Conservation (phyloP, 2,113 vertebrate species). For the Dunckerocampus dactyliophorus region DNA sequence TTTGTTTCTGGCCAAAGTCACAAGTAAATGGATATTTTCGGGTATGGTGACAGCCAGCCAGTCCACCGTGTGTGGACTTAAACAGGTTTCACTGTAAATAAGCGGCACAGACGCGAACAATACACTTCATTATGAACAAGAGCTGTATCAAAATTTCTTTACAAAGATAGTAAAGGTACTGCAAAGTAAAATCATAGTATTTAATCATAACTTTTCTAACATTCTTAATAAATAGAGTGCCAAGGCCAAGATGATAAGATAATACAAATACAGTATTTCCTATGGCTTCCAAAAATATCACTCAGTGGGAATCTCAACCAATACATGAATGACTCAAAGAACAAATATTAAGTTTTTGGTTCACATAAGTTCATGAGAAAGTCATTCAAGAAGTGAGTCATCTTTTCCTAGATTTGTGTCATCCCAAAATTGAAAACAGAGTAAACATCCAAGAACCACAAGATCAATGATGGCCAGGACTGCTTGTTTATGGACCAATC, state of each 20-base stretch:
- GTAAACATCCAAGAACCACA: constrained; percentile 22
- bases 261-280: not conserved
- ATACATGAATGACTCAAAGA: constrained; percentile 49
- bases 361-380: constrained; percentile 36
- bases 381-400: constrained; percentile 58
- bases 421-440: constrained; percentile 54
- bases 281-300: constrained; percentile 8
- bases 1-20: too few species aligned
- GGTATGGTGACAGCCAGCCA: constrained; percentile 1
- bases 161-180: too few species aligned
- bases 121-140: too few species aligned
- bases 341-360: constrained; percentile 45
- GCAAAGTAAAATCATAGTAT: too few species aligned
- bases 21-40: not conserved
- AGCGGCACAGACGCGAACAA: too few species aligned
- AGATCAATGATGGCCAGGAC: constrained; percentile 23
- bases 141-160: too few species aligned
- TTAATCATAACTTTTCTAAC: too few species aligned
- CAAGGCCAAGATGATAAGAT: not conserved
- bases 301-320: constrained; percentile 6
- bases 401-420: constrained; percentile 50
- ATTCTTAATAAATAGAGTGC: too few species aligned
- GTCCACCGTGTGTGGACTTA: too few species aligned
- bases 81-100: too few species aligned
- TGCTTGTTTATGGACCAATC: constrained; percentile 6